Conservation (phyloP, 2,113 vertebrate genomes). For the Ondatra zibethicus region DNA sequence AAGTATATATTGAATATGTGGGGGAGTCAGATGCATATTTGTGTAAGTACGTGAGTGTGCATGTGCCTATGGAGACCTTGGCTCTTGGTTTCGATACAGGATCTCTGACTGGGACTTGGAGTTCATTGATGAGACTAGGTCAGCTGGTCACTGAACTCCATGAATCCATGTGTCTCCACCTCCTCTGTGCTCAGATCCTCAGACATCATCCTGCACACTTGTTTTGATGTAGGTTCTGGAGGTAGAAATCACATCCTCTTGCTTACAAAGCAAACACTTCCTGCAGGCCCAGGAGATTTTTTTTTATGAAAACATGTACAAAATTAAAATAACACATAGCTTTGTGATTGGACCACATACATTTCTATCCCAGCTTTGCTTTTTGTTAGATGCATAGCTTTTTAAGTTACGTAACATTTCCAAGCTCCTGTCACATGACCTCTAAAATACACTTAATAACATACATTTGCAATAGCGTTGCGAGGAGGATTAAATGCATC, state of each 20-base stretch:
- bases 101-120: background rate
- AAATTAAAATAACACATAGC: background rate
- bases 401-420: background rate
- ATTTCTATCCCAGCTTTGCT: constrained; percentile 6
- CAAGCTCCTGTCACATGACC: background rate
- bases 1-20: background rate
- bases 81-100: background rate
- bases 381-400: background rate
- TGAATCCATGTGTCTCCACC: background rate
- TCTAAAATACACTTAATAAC: constrained; percentile 54
- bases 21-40: background rate
- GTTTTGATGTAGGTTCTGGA: background rate
- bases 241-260: background rate
- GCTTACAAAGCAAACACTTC: background rate
- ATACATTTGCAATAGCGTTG: background rate
- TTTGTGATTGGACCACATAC: background rate
- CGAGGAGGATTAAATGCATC: background rate
- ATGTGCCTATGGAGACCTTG: background rate
- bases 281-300: background rate
- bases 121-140: background rate
- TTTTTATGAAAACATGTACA: background rate
- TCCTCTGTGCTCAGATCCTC: too few species aligned
- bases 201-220: background rate
- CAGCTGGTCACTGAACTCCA: background rate
- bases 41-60: background rate